Evolutionary conservation across 2,113 vertebrate species (phyloP).

Genomic region (Meleagris gallopavo): DNA sequence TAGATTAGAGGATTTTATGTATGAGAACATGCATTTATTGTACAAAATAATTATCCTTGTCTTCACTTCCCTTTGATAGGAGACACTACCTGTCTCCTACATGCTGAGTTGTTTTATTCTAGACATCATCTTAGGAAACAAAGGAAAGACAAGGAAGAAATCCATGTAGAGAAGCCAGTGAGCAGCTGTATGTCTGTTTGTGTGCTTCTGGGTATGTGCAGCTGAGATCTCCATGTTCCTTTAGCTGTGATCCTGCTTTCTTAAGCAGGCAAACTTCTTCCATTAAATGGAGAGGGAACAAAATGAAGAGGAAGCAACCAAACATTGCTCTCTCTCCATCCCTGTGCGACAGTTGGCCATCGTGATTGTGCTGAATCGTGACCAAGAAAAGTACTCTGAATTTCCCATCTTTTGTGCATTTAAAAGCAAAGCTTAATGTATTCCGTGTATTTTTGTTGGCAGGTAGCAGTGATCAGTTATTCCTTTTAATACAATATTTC

Average conservation of each 20-base stretch:
- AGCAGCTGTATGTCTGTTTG: neutral
- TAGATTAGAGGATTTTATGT: neutral
- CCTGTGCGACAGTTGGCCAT: rapidly evolving
- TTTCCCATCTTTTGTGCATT: neutral
- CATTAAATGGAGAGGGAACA: neutral
- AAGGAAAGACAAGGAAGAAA: neutral
- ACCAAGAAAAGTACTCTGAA: neutral
- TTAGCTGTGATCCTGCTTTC: rapidly evolving
- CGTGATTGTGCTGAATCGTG: neutral
- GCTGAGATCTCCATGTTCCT: neutral
- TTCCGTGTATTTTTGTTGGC: neutral
- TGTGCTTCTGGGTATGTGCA: neutral
- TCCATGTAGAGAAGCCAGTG: neutral
- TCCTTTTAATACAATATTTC: conserved; percentile 49
- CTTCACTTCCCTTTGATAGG: neutral
- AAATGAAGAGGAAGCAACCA: neutral
- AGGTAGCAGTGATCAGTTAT: conserved; percentile 37
- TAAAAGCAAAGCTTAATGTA: neutral
- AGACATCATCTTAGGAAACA: neutral
- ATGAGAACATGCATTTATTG: neutral
- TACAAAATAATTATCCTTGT: neutral
- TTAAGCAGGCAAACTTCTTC: neutral
- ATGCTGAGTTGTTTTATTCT: neutral
- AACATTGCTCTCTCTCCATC: neutral
- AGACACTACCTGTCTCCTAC: neutral